A percentile compares a stretch with the other conserved stretches of the same genome.
Conservation (phyloP, 35 echinoderm and acorn worm species). For the Anneissia japonica region DNA sequence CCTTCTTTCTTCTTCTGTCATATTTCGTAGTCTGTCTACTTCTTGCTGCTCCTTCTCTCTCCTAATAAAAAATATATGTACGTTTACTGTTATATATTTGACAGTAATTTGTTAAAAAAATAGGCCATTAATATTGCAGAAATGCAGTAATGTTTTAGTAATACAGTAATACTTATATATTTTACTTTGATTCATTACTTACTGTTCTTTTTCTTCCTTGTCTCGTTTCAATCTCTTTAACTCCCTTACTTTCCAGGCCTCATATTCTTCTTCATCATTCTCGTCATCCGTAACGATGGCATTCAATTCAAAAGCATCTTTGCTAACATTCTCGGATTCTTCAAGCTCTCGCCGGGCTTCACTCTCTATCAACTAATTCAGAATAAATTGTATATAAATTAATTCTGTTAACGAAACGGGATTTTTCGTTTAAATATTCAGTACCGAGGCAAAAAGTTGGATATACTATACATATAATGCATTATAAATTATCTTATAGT, state of each 20-base stretch:
- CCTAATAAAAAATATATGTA: slow-evolving; percentile 34
- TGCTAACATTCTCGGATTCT: slow-evolving; percentile 27
- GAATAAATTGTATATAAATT: not conserved
- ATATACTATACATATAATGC: too few relatives aligned
- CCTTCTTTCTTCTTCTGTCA: slow-evolving; percentile 82
- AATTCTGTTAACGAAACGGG: not conserved
- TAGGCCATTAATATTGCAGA: too few relatives aligned
- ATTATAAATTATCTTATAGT: too few relatives aligned
- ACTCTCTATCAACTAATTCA: slow-evolving; percentile 61
- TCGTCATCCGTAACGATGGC: slow-evolving; percentile 84
- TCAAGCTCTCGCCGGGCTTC: slow-evolving; percentile 49
- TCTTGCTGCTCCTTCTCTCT: slow-evolving; percentile 74
- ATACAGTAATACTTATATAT: too few relatives aligned
- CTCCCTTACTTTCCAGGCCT: slow-evolving; percentile 83
- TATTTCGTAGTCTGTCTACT: slow-evolving; percentile 55
- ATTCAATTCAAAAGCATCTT: slow-evolving; percentile 37
- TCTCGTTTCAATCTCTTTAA: slow-evolving; percentile 86
- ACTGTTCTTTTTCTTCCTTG: slow-evolving; percentile 88
- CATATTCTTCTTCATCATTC: slow-evolving; percentile 94
- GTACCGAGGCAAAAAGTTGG: too few relatives aligned
- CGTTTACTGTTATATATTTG: not conserved
- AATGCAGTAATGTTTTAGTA: too few relatives aligned
- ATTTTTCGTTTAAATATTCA: too few relatives aligned
- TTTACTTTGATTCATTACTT: slow-evolving; percentile 21
- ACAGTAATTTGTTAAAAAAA: not conserved